phyloP scores from a whole-genome alignment of 2,888 invertebrate genomes.

The Punctoribates punctum region DNA sequence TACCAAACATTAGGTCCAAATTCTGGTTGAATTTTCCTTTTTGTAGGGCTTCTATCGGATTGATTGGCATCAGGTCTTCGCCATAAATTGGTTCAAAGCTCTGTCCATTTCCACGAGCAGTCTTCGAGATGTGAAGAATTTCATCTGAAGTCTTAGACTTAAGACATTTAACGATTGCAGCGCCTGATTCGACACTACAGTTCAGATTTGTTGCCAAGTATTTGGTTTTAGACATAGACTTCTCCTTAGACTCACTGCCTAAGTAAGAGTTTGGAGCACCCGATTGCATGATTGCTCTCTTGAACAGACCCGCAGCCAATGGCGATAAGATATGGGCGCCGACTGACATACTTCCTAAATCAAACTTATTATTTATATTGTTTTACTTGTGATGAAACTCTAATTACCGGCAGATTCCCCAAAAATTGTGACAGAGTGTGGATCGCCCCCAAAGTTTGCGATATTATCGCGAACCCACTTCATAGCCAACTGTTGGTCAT shows the following conservation, averaged over 20 bases:
- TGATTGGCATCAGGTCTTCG: constrained; percentile 23
- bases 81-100: constrained; percentile 36
- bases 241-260: constrained; percentile 29
- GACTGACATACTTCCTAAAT: constrained; percentile 32
- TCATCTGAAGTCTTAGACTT: not conserved
- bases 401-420: constrained; percentile 57
- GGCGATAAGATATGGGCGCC: constrained; percentile 24
- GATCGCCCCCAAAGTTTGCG: constrained; percentile 52
- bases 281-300: constrained; percentile 44
- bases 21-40: constrained; percentile 36
- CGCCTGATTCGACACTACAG: constrained; percentile 29
- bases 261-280: constrained; percentile 47
- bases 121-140: constrained; percentile 16
- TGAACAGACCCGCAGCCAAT: constrained; percentile 33
- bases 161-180: constrained; percentile 35
- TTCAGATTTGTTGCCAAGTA: constrained; percentile 11
- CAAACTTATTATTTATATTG: constrained; percentile 10
- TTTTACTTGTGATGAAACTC: not conserved
- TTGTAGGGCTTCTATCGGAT: constrained; percentile 33
- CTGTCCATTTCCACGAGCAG: not conserved
- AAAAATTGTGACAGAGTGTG: constrained; percentile 54
- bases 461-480: constrained; percentile 50
- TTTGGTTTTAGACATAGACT: constrained; percentile 18
- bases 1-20: constrained; percentile 39
- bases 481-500: constrained; percentile 57